These are phyloP conservation scores for Laticauda laticaudata DNA, from an alignment of 2,113 vertebrate genomes.

Conservation along the genomic window DNA sequence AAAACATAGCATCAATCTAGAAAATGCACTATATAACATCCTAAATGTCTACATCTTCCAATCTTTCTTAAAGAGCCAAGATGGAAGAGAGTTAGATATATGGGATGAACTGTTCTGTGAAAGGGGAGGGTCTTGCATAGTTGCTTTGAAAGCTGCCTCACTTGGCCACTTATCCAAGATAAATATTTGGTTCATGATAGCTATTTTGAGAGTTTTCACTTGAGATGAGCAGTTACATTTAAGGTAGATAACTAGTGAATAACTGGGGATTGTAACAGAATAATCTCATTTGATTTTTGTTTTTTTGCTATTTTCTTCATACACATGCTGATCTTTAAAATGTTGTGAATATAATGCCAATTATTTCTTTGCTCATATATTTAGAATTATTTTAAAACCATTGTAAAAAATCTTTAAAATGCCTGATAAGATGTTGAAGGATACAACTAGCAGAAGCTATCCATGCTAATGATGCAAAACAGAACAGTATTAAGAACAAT, in stretches of 20 bases:
- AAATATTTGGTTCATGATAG: neutral
- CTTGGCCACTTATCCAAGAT: neutral
- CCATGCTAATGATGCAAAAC: neutral
- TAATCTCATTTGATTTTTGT: neutral
- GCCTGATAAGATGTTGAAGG: neutral
- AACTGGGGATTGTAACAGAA: neutral
- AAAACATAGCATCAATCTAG: neutral
- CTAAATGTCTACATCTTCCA: neutral
- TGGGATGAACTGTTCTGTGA: neutral
- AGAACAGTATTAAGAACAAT: neutral
- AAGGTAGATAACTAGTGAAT: neutral
- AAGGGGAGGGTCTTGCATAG: neutral
- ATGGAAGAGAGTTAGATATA: neutral
- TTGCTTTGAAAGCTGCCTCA: neutral
- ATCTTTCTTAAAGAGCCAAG: neutral
- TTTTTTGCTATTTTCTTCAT: neutral
- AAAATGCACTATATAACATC: neutral
- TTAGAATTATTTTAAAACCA: neutral
- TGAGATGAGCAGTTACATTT: neutral
- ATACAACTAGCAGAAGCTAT: neutral
- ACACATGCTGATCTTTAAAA: neutral
- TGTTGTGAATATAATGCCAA: neutral
- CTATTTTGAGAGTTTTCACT: neutral
- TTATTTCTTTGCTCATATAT: neutral
- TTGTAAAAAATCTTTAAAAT: neutral